A percentile compares a stretch with the other conserved stretches of the same genome.
phyloP scores from a whole-genome alignment of 2,113 vertebrate genomes.

The Platichthys stellatus region DNA sequence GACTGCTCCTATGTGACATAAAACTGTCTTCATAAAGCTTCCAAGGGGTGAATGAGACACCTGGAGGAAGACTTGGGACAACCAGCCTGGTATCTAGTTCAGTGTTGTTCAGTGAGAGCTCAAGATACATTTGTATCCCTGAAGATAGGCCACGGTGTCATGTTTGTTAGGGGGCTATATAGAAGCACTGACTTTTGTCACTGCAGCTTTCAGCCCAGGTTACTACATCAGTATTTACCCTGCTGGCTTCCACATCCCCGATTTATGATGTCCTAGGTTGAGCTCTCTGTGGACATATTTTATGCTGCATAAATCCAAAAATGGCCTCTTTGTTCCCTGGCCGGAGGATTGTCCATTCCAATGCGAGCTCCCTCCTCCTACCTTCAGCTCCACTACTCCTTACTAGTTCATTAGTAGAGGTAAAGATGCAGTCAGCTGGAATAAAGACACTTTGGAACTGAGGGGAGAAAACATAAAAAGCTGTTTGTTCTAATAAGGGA shows the following conservation, averaged over 20 bases:
- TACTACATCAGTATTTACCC: conserved; percentile 12
- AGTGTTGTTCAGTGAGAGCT: not conserved
- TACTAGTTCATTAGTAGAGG: conserved; percentile 11
- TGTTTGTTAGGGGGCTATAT: not conserved
- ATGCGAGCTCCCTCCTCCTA: conserved; percentile 1
- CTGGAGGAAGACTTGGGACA: not conserved
- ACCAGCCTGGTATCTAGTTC: conserved; percentile 5
- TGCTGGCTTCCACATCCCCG: conserved; percentile 12
- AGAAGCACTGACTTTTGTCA: not conserved
- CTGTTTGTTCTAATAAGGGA: conserved; percentile 10
- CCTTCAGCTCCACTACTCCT: not conserved
- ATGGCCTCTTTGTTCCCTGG: not conserved
- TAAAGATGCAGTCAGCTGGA: conserved; percentile 12
- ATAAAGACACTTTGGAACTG: conserved; percentile 7
- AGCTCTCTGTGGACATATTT: conserved; percentile 17
- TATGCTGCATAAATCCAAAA: not conserved
- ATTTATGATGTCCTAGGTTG: not conserved
- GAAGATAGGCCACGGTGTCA: not conserved
- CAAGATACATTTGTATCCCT: not conserved
- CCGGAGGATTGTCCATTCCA: not conserved
- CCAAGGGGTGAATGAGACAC: not conserved
- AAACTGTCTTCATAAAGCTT: conserved; percentile 38
- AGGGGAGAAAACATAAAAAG: conserved; percentile 10
- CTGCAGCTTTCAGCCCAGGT: not conserved
- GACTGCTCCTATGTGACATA: conserved; percentile 4